Evolutionary conservation across 2,797 vertebrate species (phyloP).

Genomic region (Myotis pilosus): DNA sequence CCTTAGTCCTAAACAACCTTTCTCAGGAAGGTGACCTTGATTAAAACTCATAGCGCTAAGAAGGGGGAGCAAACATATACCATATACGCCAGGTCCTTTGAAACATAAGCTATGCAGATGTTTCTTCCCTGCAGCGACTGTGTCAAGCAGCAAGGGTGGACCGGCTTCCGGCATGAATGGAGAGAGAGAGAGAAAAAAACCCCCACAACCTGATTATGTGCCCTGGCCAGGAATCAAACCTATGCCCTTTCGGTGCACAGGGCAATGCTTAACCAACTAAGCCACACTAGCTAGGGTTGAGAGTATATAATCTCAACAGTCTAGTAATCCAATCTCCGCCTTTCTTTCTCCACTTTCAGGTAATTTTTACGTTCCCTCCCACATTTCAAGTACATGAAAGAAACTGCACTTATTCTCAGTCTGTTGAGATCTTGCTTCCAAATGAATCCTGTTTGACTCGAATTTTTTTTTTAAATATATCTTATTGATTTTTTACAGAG

Average conservation of each 20-base stretch:
- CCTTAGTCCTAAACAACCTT: too few species aligned
- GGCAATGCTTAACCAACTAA: not conserved
- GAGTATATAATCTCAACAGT: not conserved
- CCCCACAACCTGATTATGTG: not conserved
- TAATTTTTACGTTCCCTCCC: not conserved
- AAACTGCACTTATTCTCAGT: not conserved
- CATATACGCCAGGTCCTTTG: too few species aligned
- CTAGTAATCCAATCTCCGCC: not conserved
- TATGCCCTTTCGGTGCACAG: not conserved
- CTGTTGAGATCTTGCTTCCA: not conserved
- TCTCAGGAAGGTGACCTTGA: too few species aligned
- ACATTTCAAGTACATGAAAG: not conserved
- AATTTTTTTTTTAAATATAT: too few species aligned
- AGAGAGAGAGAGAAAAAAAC: too few species aligned
- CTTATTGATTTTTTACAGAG: too few species aligned
- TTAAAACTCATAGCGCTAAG: too few species aligned
- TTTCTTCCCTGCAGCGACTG: too few species aligned
- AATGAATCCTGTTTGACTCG: not conserved
- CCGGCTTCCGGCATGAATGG: too few species aligned
- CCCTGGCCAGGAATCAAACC: not conserved
- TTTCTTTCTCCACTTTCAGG: not conserved
- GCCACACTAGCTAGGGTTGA: not conserved
- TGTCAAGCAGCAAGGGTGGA: too few species aligned
- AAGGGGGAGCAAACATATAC: too few species aligned
- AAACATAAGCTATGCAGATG: too few species aligned